Percentiles rank a stretch among this genome's conserved stretches.
Evolutionary conservation across 2,888 invertebrate genomes (phyloP).

Genomic region (Macrophya annulata): DNA sequence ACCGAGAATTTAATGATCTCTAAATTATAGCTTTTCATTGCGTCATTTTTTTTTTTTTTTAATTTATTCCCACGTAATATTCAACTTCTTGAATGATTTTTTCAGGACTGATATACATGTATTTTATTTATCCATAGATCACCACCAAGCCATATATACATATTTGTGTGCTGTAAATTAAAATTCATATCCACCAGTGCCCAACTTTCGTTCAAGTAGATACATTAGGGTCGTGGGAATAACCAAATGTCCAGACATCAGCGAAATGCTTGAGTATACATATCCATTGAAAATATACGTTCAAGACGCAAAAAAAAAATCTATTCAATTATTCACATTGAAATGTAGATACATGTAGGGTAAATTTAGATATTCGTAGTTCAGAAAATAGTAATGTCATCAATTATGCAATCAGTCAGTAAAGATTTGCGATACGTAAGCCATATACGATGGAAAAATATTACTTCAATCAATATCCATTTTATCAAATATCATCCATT

Average conservation of each 20-base stretch:
- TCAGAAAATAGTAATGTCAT: neutral
- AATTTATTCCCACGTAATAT: neutral
- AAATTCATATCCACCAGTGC: conserved; percentile 7
- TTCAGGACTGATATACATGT: neutral
- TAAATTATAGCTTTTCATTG: conserved; percentile 61
- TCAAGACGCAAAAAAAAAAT: neutral
- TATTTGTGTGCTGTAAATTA: neutral
- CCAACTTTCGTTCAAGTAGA: conserved; percentile 19
- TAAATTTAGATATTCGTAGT: neutral
- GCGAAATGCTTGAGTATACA: neutral
- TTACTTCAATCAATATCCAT: neutral
- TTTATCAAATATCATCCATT: neutral
- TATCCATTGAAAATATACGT: conserved; percentile 28
- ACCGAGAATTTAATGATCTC: conserved; percentile 63
- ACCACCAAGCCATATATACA: neutral
- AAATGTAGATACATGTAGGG: neutral
- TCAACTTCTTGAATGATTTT: neutral
- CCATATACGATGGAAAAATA: neutral
- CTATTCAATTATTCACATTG: conserved; percentile 35
- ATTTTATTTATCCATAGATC: neutral
- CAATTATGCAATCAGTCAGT: conserved; percentile 1
- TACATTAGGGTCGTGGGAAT: conserved; percentile 30
- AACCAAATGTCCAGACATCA: conserved; percentile 2
- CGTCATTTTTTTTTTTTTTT: neutral
- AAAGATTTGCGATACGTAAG: neutral